phyloP scores from a whole-genome alignment of 2,888 invertebrate genomes.

The Steinernema hermaphroditum region DNA sequence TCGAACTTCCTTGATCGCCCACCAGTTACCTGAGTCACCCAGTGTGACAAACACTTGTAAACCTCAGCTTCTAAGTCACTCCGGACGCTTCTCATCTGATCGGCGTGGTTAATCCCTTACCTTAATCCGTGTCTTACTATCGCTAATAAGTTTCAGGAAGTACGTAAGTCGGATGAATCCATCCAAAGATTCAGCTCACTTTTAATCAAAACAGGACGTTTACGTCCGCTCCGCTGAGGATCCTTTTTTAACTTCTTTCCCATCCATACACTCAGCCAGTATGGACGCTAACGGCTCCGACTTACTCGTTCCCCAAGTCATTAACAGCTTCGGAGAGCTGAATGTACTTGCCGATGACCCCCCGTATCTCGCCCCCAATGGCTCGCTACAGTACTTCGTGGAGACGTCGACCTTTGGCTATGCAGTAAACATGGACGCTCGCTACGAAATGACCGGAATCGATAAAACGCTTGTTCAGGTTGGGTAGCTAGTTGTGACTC shows the following conservation, averaged over 20 bases:
- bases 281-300: background rate
- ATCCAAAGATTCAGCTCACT: too few relatives aligned
- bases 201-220: too few relatives aligned
- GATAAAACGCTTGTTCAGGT: conserved; percentile 13
- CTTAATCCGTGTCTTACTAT: background rate
- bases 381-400: background rate
- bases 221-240: background rate
- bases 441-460: background rate
- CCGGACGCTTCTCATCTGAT: too few relatives aligned
- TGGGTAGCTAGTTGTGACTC: background rate
- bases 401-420: background rate
- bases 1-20: background rate
- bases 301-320: background rate
- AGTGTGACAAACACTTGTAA: too few relatives aligned
- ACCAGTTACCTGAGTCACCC: too few relatives aligned
- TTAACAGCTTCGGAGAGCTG: conserved; percentile 1
- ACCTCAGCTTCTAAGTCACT: too few relatives aligned
- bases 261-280: background rate
- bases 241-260: background rate
- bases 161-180: background rate
- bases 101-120: background rate
- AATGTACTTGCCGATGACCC: background rate
- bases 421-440: background rate
- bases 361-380: background rate
- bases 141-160: background rate